Percentiles rank a stretch among this genome's conserved stretches.
These are phyloP conservation scores for Nothocercus julius DNA, from an alignment of 2,113 vertebrate genomes.

Conservation along the genomic window DNA sequence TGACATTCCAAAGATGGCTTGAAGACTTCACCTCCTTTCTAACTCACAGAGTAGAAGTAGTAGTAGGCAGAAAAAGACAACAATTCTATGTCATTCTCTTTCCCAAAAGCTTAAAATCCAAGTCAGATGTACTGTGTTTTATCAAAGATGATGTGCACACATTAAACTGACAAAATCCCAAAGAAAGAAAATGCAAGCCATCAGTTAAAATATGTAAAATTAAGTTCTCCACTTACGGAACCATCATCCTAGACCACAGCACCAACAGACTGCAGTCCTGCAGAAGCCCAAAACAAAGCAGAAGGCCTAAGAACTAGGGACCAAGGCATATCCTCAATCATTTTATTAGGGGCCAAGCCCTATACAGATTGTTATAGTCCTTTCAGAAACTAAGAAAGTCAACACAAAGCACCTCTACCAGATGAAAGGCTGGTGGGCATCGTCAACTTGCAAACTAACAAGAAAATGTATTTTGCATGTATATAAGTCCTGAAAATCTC, in stretches of 20 bases:
- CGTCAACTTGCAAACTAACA: not conserved
- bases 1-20: not conserved
- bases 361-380: not conserved
- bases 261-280: not conserved
- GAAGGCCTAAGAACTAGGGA: not conserved
- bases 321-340: not conserved
- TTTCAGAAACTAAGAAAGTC: not conserved
- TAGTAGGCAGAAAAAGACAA: not conserved
- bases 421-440: not conserved
- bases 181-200: not conserved
- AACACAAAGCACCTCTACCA: not conserved
- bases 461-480: not conserved
- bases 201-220: not conserved
- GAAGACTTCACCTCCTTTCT: fast-evolving
- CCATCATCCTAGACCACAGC: not conserved
- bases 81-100: not conserved
- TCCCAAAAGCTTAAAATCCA: not conserved
- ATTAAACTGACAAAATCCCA: not conserved
- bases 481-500: not conserved
- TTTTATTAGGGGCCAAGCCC: not conserved
- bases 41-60: not conserved
- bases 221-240: not conserved
- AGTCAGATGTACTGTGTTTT: not conserved
- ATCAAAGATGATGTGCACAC: not conserved
- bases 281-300: not conserved